These are phyloP conservation scores for Clostera curtula DNA, from an alignment of 2,888 invertebrate species.

Conservation along the genomic window DNA sequence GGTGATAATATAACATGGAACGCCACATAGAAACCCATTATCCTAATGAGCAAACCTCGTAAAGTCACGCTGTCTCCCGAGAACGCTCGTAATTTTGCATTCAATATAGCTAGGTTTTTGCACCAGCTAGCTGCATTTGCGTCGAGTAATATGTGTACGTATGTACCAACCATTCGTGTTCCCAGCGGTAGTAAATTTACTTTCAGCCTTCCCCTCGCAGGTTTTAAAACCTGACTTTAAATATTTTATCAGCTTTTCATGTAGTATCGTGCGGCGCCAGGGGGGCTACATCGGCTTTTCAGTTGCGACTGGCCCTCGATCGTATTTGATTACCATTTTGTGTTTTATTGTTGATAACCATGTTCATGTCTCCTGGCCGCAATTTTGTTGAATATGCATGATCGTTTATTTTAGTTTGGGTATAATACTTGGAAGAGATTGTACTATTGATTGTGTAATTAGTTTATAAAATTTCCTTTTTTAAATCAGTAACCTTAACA, in stretches of 20 bases:
- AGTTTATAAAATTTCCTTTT: too few species aligned
- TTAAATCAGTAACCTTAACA: too few species aligned
- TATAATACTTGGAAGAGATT: too few species aligned
- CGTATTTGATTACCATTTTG: constrained; percentile 42
- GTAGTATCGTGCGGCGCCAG: constrained; percentile 62
- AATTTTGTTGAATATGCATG: constrained; percentile 19
- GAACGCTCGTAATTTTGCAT: constrained; percentile 28
- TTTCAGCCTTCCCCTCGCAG: constrained; percentile 45
- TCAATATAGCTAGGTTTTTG: constrained; percentile 31
- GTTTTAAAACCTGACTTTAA: constrained; percentile 56
- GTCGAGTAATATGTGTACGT: constrained; percentile 34
- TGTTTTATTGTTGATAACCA: constrained; percentile 24
- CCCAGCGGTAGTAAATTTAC: constrained; percentile 56
- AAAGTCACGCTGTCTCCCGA: constrained; percentile 24
- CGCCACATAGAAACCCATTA: constrained; percentile 29
- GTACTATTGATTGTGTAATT: too few species aligned
- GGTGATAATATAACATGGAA: constrained; percentile 21
- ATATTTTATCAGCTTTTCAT: constrained; percentile 69
- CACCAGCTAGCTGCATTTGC: constrained; percentile 31
- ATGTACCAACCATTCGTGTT: constrained; percentile 37
- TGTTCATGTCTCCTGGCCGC: constrained; percentile 11
- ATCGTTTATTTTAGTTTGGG: too few species aligned
- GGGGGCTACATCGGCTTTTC: constrained; percentile 45
- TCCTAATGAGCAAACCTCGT: constrained; percentile 41
- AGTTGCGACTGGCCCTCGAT: constrained; percentile 39